Conservation (phyloP, 2,113 vertebrate species). For the Caretta caretta region DNA sequence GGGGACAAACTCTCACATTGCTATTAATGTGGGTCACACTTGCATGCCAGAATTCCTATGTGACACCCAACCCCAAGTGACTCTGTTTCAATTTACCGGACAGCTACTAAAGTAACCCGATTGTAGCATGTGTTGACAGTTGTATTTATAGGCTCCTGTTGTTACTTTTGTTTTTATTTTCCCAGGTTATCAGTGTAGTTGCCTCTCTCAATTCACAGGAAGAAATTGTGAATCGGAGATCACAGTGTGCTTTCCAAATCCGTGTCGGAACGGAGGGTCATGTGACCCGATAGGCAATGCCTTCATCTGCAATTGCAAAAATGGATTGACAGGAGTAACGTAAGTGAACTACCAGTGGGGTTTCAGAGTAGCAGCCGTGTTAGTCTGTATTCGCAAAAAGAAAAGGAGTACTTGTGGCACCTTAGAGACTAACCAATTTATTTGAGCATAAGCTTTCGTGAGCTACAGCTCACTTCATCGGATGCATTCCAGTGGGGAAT, state of each 20-base stretch:
- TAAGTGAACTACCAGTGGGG: slow-evolving; percentile 78
- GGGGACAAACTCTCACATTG: not conserved
- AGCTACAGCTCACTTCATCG: no score
- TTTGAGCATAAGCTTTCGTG: no score
- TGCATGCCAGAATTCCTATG: not conserved
- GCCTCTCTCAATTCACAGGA: slow-evolving; percentile 91
- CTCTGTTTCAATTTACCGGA: not conserved
- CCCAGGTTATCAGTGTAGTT: slow-evolving; percentile 93
- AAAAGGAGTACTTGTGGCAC: no score
- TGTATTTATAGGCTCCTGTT: not conserved
- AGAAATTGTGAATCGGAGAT: slow-evolving; percentile 94
- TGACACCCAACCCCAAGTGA: not conserved
- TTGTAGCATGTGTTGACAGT: not conserved
- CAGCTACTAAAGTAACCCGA: not conserved
- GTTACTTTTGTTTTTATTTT: slow-evolving; percentile 42
- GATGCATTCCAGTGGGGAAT: not conserved
- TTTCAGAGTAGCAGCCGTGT: no score
- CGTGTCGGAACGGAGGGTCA: slow-evolving; percentile 90
- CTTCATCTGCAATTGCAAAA: slow-evolving; percentile 94
- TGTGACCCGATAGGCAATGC: slow-evolving; percentile 93
- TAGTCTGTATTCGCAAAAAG: no score
- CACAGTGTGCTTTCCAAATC: slow-evolving; percentile 94
- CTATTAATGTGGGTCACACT: not conserved
- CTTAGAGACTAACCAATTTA: no score
- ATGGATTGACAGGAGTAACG: slow-evolving; percentile 92